A percentile compares a stretch with the other conserved stretches of the same genome.
phyloP scores from a whole-genome alignment of 2,113 vertebrate genomes.

The Megaleporinus macrocephalus region DNA sequence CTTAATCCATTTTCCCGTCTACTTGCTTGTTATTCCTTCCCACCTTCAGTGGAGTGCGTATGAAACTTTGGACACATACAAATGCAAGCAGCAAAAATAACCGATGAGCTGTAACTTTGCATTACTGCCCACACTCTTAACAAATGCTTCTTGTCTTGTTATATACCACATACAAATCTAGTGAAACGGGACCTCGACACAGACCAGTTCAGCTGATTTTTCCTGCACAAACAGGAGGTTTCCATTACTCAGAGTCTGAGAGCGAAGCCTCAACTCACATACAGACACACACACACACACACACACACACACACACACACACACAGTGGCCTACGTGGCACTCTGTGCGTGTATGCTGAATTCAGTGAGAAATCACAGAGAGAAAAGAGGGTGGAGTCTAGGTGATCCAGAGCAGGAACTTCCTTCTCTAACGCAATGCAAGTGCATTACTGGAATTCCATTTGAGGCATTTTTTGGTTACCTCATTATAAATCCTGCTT shows the following conservation, averaged over 20 bases:
- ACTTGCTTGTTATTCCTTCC: background rate
- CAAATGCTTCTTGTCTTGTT: slow-evolving; percentile 21
- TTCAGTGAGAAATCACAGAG: slow-evolving; percentile 29
- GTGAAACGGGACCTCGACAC: slow-evolving; percentile 33
- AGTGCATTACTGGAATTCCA: slow-evolving; percentile 48
- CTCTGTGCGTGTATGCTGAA: slow-evolving; percentile 61
- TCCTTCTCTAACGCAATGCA: slow-evolving; percentile 45
- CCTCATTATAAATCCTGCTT: slow-evolving; percentile 23
- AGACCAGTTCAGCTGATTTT: slow-evolving; percentile 65
- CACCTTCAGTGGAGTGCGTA: background rate
- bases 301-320: slow-evolving; percentile 59
- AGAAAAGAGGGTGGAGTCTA: slow-evolving; percentile 67
- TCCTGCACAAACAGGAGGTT: slow-evolving; percentile 71
- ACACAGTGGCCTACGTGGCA: slow-evolving; percentile 78
- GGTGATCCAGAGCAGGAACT: slow-evolving; percentile 45
- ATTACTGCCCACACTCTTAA: background rate
- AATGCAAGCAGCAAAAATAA: background rate
- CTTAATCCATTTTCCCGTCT: background rate
- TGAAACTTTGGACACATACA: slow-evolving; percentile 20
- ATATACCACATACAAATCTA: slow-evolving; percentile 6
- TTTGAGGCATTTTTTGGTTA: slow-evolving; percentile 18
- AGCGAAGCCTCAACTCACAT: slow-evolving; percentile 51
- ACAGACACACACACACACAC: slow-evolving; percentile 38
- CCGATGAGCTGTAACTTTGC: slow-evolving; percentile 12
- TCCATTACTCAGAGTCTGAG: slow-evolving; percentile 68